These are phyloP conservation scores for Drosophila aff. DNA, from an alignment of 1,140 invertebrate species.

Conservation along the genomic window DNA sequence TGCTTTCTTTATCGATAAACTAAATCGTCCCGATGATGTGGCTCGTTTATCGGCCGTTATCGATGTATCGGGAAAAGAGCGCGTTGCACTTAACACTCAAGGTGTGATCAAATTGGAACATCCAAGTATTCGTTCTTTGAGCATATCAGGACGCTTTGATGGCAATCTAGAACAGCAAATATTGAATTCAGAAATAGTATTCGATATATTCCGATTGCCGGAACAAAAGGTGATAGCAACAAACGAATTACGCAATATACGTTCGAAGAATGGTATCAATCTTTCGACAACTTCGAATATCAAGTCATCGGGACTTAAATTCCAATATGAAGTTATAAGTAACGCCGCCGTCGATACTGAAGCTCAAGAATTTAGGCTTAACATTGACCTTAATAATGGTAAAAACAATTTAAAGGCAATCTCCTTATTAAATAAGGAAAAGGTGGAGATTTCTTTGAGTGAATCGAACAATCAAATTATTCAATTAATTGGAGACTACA, in stretches of 20 bases:
- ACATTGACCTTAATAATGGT: conserved; percentile 42
- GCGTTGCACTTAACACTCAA: conserved; percentile 85
- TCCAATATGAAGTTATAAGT: conserved; percentile 61
- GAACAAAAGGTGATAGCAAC: conserved; percentile 87
- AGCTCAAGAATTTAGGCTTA: conserved; percentile 46
- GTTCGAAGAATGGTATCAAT: conserved; percentile 57
- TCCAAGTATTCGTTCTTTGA: conserved; percentile 88
- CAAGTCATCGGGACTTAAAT: conserved; percentile 62
- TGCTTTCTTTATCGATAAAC: conserved; percentile 89
- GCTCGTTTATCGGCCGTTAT: conserved; percentile 47
- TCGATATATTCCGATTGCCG: conserved; percentile 88
- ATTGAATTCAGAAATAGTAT: conserved; percentile 85
- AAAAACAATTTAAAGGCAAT: conserved; percentile 27
- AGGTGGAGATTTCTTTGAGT: conserved; percentile 73
- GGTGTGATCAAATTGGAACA: conserved; percentile 88
- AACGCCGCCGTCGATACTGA: conserved; percentile 54
- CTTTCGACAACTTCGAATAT: conserved; percentile 52
- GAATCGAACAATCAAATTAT: conserved; percentile 65
- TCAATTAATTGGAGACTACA: conserved; percentile 36
- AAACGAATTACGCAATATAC: conserved; percentile 45
- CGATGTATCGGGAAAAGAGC: conserved; percentile 79
- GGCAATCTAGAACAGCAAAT: conserved; percentile 82
- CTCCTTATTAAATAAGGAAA: conserved; percentile 48
- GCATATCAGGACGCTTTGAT: conserved; percentile 85
- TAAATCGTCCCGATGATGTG: conserved; percentile 88